Evolutionary conservation across 2,113 vertebrate genomes (phyloP).

Genomic region (Dasypus novemcinctus): DNA sequence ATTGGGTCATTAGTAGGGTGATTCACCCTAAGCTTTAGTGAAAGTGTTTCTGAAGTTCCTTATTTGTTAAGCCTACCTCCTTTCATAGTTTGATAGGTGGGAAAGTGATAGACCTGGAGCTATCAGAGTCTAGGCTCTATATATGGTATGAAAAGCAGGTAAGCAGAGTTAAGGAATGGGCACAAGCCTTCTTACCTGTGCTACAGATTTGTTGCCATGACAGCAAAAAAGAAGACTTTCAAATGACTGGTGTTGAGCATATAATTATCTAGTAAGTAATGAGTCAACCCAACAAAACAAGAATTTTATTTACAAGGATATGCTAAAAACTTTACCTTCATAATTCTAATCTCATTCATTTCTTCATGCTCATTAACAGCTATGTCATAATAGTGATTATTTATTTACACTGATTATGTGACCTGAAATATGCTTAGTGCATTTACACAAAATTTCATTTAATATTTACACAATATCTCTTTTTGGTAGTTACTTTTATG

Average conservation of each 20-base stretch:
- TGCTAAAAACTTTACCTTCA: background rate
- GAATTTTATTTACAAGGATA: background rate
- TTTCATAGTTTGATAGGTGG: background rate
- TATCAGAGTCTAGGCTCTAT: background rate
- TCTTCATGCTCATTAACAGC: background rate
- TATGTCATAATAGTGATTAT: background rate
- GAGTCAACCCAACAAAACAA: background rate
- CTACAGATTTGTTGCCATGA: background rate
- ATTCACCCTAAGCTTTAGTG: background rate
- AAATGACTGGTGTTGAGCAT: background rate
- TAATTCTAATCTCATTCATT: background rate
- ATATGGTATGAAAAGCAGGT: background rate
- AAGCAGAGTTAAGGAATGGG: background rate
- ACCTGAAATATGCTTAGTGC: background rate
- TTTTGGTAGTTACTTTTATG: background rate
- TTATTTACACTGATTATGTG: background rate
- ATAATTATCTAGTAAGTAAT: background rate
- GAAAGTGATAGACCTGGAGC: background rate
- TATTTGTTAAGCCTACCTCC: background rate
- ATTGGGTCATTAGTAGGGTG: background rate
- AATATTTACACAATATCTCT: constrained; percentile 24
- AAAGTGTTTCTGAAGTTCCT: background rate
- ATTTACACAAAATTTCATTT: background rate
- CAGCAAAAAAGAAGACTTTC: background rate
- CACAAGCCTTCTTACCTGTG: background rate